A percentile compares a stretch with the other conserved stretches of the same genome.
These are phyloP conservation scores for Romanogobio albipinnatus DNA, from an alignment of 2,113 vertebrate genomes.

Conservation along the genomic window DNA sequence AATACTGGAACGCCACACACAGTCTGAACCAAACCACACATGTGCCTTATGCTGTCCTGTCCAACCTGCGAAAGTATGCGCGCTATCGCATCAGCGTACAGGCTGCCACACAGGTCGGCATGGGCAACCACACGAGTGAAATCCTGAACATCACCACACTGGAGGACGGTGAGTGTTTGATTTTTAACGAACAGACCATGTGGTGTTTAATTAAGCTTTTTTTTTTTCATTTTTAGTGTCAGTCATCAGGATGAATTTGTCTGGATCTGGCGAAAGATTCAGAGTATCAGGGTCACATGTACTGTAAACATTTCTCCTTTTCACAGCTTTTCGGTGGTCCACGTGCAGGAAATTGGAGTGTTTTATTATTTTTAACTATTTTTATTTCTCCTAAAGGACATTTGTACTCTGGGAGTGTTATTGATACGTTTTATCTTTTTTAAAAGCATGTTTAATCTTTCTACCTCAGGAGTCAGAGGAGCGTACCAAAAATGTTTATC, in stretches of 20 bases:
- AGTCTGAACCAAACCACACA: constrained; percentile 72
- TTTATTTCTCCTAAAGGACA: constrained; percentile 4
- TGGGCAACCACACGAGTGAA: constrained; percentile 78
- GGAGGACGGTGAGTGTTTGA: constrained; percentile 77
- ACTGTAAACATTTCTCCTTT: background rate
- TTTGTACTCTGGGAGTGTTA: background rate
- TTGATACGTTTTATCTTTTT: background rate
- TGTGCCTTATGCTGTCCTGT: constrained; percentile 62
- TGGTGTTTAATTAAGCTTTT: background rate
- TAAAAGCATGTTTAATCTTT: background rate
- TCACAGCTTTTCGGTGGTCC: background rate
- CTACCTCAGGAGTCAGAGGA: background rate
- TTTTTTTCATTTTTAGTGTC: constrained; percentile 5
- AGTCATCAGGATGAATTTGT: background rate
- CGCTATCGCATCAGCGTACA: constrained; percentile 72
- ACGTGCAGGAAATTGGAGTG: background rate
- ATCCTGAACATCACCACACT: constrained; percentile 81
- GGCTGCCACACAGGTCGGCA: constrained; percentile 72
- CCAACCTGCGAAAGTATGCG: constrained; percentile 76
- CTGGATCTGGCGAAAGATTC: background rate
- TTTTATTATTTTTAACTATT: background rate
- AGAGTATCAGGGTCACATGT: background rate
- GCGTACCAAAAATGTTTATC: background rate
- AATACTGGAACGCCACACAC: constrained; percentile 79
- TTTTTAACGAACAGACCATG: background rate